Evolutionary conservation across 2,113 vertebrate genomes (phyloP).

Genomic region (Coracopsis vasa): DNA sequence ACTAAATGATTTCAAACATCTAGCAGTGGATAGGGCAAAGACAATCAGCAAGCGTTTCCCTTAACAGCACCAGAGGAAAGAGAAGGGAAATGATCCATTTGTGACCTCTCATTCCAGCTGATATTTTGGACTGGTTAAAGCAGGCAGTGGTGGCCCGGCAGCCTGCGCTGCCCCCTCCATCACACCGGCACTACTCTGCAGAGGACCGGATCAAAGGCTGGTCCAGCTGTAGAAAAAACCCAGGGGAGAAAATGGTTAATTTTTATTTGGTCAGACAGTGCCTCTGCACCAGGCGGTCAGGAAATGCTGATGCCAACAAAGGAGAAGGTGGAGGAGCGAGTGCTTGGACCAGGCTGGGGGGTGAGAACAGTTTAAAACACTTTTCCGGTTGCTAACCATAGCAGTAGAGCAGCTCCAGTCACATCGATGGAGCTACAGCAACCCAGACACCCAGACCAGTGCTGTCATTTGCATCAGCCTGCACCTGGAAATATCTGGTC

Average conservation of each 20-base stretch:
- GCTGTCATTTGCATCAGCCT: neutral
- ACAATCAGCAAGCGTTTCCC: fast-evolving
- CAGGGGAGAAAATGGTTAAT: neutral
- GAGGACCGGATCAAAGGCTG: neutral
- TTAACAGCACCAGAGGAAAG: neutral
- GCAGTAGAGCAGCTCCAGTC: neutral
- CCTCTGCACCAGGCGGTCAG: neutral
- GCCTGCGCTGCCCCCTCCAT: neutral
- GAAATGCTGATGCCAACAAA: fast-evolving
- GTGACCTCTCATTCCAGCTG: neutral
- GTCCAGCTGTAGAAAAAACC: neutral
- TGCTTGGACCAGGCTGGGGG: neutral
- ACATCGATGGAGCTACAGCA: neutral
- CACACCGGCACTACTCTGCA: neutral
- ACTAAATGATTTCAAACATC: neutral
- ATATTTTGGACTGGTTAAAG: neutral
- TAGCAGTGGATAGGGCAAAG: neutral
- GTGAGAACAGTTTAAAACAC: neutral
- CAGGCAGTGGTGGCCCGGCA: neutral
- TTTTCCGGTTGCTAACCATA: fast-evolving
- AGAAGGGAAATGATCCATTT: neutral
- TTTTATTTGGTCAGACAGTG: neutral
- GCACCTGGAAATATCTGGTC: neutral
- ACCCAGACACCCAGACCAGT: neutral
- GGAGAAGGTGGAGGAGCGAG: neutral